A percentile compares a stretch with the other conserved stretches of the same genome.
phyloP scores from a whole-genome alignment of 2,113 vertebrate genomes.

The Odobenus rosmarus region DNA sequence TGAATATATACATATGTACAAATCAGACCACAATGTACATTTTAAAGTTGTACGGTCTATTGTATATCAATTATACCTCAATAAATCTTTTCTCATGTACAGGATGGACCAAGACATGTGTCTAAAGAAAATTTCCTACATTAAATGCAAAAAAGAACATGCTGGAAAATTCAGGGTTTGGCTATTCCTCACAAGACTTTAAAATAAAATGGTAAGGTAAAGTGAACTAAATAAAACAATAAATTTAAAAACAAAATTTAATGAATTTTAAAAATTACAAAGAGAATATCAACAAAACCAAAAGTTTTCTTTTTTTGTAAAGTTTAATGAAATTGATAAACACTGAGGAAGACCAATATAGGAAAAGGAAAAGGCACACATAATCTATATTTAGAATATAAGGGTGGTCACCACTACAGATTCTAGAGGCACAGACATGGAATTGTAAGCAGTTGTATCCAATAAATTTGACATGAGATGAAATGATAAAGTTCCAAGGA shows the following conservation, averaged over 20 bases:
- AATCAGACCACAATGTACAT: neutral
- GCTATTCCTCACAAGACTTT: neutral
- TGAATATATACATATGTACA: neutral
- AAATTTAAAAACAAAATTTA: conserved; percentile 4
- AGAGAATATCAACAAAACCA: neutral
- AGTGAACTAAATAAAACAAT: neutral
- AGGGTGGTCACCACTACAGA: neutral
- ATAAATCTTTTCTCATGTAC: neutral
- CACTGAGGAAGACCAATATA: neutral
- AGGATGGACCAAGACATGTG: neutral
- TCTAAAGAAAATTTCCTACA: neutral
- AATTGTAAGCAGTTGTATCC: neutral
- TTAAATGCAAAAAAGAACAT: conserved; percentile 24
- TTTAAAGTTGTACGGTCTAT: neutral
- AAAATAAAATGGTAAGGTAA: neutral
- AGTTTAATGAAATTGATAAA: neutral
- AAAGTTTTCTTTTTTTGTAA: neutral
- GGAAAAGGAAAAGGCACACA: neutral
- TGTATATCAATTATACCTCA: neutral
- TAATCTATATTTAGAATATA: neutral
- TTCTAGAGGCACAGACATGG: neutral
- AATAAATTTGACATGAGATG: conserved; percentile 6
- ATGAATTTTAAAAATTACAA: neutral
- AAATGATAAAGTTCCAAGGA: conserved; percentile 22
- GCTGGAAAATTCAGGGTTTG: neutral